Evolutionary conservation across 1,140 invertebrate species (phyloP).

Genomic region (Neelides sp.): DNA sequence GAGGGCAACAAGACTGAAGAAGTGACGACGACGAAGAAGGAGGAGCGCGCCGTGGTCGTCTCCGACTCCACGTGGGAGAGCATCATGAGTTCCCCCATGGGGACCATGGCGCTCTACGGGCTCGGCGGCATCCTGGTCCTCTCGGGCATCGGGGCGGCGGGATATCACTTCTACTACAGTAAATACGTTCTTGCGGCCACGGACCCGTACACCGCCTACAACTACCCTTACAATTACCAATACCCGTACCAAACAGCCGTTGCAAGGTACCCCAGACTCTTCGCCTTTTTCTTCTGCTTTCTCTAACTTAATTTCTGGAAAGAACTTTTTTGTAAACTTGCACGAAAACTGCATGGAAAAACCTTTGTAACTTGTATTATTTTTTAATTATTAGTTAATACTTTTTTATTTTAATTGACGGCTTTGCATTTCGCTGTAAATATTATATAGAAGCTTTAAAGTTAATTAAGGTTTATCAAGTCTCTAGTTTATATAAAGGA

Average conservation of each 20-base stretch:
- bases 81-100: conserved; percentile 3
- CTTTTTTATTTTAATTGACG: too few relatives aligned
- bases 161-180: conserved; percentile 24
- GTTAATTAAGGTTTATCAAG: too few relatives aligned
- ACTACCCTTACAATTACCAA: conserved; percentile 3
- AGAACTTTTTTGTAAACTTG: too few relatives aligned
- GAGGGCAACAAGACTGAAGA: conserved; percentile 10
- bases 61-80: conserved; percentile 6
- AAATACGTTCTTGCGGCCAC: background rate
- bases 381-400: too few relatives aligned
- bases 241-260: conserved; percentile 4
- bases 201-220: background rate
- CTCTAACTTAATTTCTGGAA: too few relatives aligned
- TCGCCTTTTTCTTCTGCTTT: too few relatives aligned
- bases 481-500: too few relatives aligned
- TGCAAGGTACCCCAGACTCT: conserved; percentile 18
- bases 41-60: conserved; percentile 11
- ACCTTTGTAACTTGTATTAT: too few relatives aligned
- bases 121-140: conserved; percentile 13
- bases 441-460: too few relatives aligned
- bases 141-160: conserved; percentile 10
- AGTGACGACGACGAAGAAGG: background rate
- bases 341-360: too few relatives aligned
- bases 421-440: too few relatives aligned
- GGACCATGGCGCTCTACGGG: conserved; percentile 1